Evolutionary conservation across 2,113 vertebrate species (phyloP), one percentile per base, ranked within the genome.

Genomic region (Zootoca vivipara): DNA sequence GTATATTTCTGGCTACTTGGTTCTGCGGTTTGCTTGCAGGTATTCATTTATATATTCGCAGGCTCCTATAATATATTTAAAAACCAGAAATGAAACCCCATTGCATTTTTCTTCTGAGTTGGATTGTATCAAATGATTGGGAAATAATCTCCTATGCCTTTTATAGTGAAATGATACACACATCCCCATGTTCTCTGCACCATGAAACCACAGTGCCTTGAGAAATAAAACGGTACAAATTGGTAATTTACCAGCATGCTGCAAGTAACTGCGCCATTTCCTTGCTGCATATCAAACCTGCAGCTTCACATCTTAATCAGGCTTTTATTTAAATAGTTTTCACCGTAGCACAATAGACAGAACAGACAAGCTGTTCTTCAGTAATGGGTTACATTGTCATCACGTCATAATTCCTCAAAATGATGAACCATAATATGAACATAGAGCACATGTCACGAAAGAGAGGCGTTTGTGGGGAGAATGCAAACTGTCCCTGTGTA

Each of bases 281-380:
- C 91, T 92, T 92, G 88, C 90, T 95, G 89, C 93, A 92, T 93
- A 86, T 91, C 74, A 90, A 93, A 85, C 81, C 83, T 79, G 33
- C 33, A 70, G 40, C 89, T 94, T 90, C 85, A 89, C 87, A 74
- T 85, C 88, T 92, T 94, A 96, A 93, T 91, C 86, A 85, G 89
- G 88, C 92, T 96, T 96, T 96, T 96, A 92, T 96, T 95, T 93
- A 90, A 95, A 96, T 95, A 95, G 65, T 86, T 95, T 93, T 92
- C 90, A 84, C 83, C 89, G 73, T 89, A 85, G 85, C 83, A 91
- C 80, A 85, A 87, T 87, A 93, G 92, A 85, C 30, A 91, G 93
- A 95, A 94, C 7, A 90, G 92, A 20, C 88, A 93, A 83, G 80
- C 90, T 75, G n/a, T 92, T 95, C 30, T 88, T 78, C 91, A 89